Percentiles rank a stretch among this genome's conserved stretches.
phyloP scores from a whole-genome alignment of 2,797 vertebrate species.

The Mionectes olivaceus region DNA sequence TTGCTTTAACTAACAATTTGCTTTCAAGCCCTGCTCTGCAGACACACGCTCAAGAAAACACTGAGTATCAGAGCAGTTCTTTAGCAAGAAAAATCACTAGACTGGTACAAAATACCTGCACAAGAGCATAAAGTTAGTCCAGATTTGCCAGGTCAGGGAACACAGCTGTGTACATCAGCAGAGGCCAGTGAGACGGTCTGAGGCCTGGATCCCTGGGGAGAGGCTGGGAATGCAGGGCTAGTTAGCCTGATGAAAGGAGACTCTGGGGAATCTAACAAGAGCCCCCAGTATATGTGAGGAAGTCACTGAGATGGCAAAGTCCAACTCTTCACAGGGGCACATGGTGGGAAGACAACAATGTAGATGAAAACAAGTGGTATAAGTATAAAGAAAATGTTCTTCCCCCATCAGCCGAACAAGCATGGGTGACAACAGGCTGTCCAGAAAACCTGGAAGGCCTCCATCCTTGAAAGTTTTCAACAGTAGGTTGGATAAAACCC shows the following conservation, averaged over 20 bases:
- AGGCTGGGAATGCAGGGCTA: background rate
- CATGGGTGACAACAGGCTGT: background rate
- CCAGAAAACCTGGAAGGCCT: too few relatives aligned
- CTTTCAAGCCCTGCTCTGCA: background rate
- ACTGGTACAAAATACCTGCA: background rate
- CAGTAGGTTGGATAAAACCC: background rate
- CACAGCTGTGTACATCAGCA: background rate
- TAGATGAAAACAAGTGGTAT: background rate
- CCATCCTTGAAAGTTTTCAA: background rate
- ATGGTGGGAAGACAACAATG: background rate
- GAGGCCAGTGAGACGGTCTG: background rate
- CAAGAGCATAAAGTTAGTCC: background rate
- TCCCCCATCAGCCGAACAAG: background rate
- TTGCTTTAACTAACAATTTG: background rate
- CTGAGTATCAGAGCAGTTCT: background rate
- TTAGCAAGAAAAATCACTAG: background rate
- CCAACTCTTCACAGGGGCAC: rapidly evolving
- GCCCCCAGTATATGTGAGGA: background rate
- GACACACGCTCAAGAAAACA: background rate
- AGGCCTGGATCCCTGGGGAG: background rate
- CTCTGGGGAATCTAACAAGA: background rate
- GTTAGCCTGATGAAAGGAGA: background rate
- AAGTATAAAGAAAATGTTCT: background rate
- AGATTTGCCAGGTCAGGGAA: background rate
- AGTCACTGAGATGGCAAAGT: background rate